Base-by-base conservation (phyloP, 2,888 invertebrate genomes). In the Eupithecia insigniata region DNA sequence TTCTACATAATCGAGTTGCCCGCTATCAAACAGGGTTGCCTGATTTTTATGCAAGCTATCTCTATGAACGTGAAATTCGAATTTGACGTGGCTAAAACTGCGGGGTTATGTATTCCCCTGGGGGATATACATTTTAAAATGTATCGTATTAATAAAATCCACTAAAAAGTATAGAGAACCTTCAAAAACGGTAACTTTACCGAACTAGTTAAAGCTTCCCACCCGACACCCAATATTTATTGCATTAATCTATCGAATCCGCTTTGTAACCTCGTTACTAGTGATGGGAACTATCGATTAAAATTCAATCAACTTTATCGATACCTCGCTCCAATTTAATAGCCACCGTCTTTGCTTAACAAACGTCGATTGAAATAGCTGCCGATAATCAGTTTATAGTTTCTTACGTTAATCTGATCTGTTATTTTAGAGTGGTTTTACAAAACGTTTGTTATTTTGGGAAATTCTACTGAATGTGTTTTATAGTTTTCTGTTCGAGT, bases 251-350 rank as follows among this genome's bases (percentile, higher is more conserved):
- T 73, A 70, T 67, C 67, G 73, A 43, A 70, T 64, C 73, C 62
- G 55, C 72, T 60, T 66, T 69, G 67, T 70, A 70, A 73, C 67
- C 62, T 73, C 73, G 73, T 69, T 73, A 67, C 67, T 64, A 65
- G 65, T 64, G 73, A 70, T 70, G 69, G 68, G 64, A 73, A 73
- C 73, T 73, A 73, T 73, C 73, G 73, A 73, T 70, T 73, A 73
- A 73, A 73, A 70, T 72, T 67, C 69, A 73, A 72, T 73, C 73
- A 73, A 73, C 64, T 70, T 67, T 64, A 70, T 70, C 73, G 67
- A 73, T 70, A 65, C 67, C 67, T 67, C 26, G 71, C 60, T 72
- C 68, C 55, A 68, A 64, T 68, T 71, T 71, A 69, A 72, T 72
- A 65, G 68, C 34, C 46, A 26, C 39, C 32, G 67, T 66, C 72